Percentiles rank a stretch among this genome's conserved stretches.
Conservation (phyloP, 2,888 invertebrate genomes). For the Ormyrus nitidulus region DNA sequence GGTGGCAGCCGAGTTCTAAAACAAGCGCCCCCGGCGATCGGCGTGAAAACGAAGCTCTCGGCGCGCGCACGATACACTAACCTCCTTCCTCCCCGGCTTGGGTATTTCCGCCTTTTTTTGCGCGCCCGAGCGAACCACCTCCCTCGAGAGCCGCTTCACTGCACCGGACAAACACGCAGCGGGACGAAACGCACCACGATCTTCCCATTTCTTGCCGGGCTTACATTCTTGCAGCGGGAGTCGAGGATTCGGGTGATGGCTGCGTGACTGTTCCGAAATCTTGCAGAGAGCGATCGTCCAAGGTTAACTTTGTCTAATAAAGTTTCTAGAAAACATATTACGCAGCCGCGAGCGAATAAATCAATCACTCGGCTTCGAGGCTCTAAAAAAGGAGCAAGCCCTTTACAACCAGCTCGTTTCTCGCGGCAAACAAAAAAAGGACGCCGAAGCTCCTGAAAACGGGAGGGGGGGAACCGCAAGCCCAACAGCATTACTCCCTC, state of each 20-base stretch:
- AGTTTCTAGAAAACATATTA: too few species aligned
- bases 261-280: not conserved
- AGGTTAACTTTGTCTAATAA: too few species aligned
- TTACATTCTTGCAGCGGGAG: too few species aligned
- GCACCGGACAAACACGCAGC: constrained; percentile 2
- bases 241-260: not conserved
- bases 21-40: constrained; percentile 5
- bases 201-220: too few species aligned
- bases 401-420: too few species aligned
- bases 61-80: constrained; percentile 56
- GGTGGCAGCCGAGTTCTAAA: not conserved
- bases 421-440: not conserved
- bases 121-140: not conserved
- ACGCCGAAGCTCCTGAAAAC: not conserved
- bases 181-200: constrained; percentile 9
- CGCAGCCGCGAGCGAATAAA: too few species aligned
- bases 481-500: too few species aligned
- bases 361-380: too few species aligned
- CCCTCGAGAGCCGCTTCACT: constrained; percentile 9
- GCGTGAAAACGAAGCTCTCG: constrained; percentile 1
- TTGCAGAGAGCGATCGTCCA: too few species aligned
- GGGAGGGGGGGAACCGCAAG: not conserved
- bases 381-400: too few species aligned
- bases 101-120: constrained; percentile 44
- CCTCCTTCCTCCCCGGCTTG: constrained; percentile 54